Conservation (phyloP, 2,888 invertebrate genomes). For the Lamellibrachia columna region DNA sequence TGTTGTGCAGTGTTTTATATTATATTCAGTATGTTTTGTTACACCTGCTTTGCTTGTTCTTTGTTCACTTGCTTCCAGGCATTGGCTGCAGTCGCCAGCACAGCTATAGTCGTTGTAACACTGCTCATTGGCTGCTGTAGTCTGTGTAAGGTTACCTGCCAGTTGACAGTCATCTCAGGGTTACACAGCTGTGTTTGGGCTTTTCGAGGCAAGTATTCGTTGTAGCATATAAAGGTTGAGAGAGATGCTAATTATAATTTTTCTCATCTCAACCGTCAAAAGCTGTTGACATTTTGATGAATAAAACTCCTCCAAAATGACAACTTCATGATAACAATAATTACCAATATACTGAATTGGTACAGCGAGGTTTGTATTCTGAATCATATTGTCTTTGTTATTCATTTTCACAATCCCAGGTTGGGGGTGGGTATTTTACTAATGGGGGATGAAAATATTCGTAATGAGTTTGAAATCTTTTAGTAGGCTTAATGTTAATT, state of each 20-base stretch:
- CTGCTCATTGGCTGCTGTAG: background rate
- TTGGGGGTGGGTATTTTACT: background rate
- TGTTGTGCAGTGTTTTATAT: background rate
- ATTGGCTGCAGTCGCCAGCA: background rate
- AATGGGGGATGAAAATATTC: background rate
- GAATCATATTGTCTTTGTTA: background rate
- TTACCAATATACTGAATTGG: background rate
- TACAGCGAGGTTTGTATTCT: background rate
- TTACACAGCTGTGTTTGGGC: background rate
- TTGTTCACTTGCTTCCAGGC: background rate
- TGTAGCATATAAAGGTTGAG: background rate
- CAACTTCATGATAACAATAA: background rate
- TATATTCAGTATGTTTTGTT: background rate
- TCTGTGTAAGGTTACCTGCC: background rate
- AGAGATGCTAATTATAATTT: no score
- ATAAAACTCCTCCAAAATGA: background rate
- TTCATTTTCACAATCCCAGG: background rate
- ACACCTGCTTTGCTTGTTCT: background rate
- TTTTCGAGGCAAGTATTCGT: background rate
- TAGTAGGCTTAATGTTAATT: background rate
- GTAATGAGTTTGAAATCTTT: background rate
- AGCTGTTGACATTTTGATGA: background rate
- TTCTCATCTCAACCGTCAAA: background rate
- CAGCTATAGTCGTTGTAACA: constrained; percentile 7
- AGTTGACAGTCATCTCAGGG: background rate